These are phyloP conservation scores for Apolygus lucorum DNA, from an alignment of 1,140 invertebrate genomes.

Conservation along the genomic window DNA sequence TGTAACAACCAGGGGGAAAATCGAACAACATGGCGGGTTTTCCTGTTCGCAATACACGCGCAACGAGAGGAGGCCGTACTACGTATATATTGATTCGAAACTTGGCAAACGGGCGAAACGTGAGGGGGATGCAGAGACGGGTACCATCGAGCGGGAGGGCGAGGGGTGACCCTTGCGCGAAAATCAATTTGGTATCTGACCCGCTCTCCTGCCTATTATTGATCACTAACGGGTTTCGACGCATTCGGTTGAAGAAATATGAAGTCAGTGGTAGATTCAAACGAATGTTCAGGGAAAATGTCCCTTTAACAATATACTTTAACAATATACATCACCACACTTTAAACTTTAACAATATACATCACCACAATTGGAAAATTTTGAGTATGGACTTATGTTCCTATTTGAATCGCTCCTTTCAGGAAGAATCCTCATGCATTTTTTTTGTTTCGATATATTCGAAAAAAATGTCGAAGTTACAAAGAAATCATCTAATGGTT, in stretches of 20 bases:
- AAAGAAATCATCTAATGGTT: too few species aligned
- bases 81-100: neutral
- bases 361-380: neutral
- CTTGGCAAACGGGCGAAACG: neutral
- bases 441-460: too few species aligned
- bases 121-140: neutral
- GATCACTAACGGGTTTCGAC: neutral
- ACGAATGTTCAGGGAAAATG: neutral
- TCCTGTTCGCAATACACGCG: too few species aligned
- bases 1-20: too few species aligned
- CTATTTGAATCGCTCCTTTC: neutral
- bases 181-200: neutral
- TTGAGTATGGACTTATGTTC: neutral
- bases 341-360: neutral
- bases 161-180: neutral
- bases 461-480: too few species aligned
- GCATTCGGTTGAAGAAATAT: neutral
- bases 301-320: neutral
- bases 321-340: neutral
- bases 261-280: neutral
- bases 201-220: neutral
- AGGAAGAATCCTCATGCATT: too few species aligned
- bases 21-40: too few species aligned
- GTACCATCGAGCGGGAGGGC: neutral
- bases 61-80: too few species aligned